Base-by-base conservation (phyloP, 2,888 invertebrate genomes). In the Synergus gifuensis region DNA sequence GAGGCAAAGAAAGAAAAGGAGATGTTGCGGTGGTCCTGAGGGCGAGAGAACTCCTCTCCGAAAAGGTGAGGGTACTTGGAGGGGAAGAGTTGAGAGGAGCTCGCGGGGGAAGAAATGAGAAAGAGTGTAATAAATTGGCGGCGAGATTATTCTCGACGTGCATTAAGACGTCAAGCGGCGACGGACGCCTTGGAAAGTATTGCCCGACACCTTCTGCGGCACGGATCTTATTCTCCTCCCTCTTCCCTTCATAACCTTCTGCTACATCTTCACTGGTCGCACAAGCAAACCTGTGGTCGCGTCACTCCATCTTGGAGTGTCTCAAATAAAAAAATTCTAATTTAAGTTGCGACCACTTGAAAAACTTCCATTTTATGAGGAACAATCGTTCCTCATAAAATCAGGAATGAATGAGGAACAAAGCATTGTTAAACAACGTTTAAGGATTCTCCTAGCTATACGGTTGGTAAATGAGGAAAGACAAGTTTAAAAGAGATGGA, bases 101-200 rank as follows among this genome's bases (percentile, higher is more conserved):
- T 83, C 78, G 83, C 83, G 85, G 84, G 85, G 86, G 86, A 89
- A 91, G 91, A 92, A 92, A 92, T 91, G 91, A 91, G 91, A 92
- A 91, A 91, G 91, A 91, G 91, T 90, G 90, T 92, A 92, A 92
- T 92, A 92, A 92, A 92, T 92, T 92, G 92, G 91, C 89, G 90
- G 91, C 90, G 89, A 92, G 92, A 92, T 91, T 92, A 92, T 92
- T 91, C 92, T 87, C 91, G 91, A 91, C 92, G 90, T 92, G 91
- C 91, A 92, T 92, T 92, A 92, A 92, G 92, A 92, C 92, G 92
- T 92, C 92, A 92, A 91, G 92, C 92, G 87, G 91, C 91, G 92
- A 83, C 90, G 90, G 87, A 89, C 89, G 90, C 89, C 90, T 88
- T 91, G 89, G 85, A 90, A 92, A 92, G 91, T 91, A 92, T 91